Percentiles rank a stretch among this genome's conserved stretches.
These are phyloP conservation scores for Oreotrochilus melanogaster DNA, from an alignment of 2,113 vertebrate genomes.

Conservation along the genomic window DNA sequence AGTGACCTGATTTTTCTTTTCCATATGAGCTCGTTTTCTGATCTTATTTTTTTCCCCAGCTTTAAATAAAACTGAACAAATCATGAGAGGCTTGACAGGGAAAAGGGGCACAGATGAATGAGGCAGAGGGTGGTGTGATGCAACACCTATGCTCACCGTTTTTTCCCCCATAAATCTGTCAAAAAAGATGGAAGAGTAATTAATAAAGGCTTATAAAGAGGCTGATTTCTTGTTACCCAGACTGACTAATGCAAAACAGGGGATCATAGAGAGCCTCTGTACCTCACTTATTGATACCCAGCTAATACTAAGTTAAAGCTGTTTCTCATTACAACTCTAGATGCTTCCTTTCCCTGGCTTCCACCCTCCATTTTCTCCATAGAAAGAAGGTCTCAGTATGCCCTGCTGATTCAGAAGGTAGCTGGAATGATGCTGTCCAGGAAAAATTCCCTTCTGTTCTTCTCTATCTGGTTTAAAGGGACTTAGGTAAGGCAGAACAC, in stretches of 20 bases:
- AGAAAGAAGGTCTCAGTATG: neutral
- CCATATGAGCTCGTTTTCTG: neutral
- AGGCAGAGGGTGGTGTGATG: neutral
- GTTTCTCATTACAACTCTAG: neutral
- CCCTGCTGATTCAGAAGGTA: neutral
- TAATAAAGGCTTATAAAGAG: neutral
- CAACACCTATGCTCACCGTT: neutral
- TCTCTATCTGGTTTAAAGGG: neutral
- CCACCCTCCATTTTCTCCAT: neutral
- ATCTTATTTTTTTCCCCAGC: neutral
- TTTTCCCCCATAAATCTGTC: neutral
- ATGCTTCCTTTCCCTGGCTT: neutral
- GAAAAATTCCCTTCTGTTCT: neutral
- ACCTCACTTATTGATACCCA: neutral
- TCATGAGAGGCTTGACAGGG: neutral
- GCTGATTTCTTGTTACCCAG: neutral
- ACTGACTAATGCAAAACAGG: neutral
- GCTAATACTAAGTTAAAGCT: neutral
- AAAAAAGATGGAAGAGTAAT: neutral
- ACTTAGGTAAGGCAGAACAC: neutral
- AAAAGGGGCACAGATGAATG: neutral
- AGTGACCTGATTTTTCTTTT: slow-evolving; percentile 34
- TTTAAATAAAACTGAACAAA: neutral
- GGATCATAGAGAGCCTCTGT: neutral
- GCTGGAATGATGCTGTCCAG: neutral